Percentiles rank a stretch among this genome's conserved stretches.
phyloP scores from a whole-genome alignment of 1,140 invertebrate species.

The Neocloeon triangulifer region DNA sequence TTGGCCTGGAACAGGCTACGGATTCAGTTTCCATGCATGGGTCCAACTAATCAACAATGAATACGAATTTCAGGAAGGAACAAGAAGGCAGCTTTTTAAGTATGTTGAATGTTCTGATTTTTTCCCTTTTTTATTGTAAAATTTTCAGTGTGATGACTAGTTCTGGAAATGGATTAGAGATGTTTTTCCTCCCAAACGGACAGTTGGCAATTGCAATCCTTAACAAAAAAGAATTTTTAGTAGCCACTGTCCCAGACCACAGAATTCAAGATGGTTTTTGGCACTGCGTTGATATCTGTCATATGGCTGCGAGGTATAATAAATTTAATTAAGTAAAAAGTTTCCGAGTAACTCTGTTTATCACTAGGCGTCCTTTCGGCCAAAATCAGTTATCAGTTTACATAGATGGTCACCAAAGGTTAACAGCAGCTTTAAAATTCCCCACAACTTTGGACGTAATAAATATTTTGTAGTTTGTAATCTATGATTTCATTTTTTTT shows the following conservation, averaged over 20 bases:
- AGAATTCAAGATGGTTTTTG: conserved; percentile 28
- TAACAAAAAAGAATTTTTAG: conserved; percentile 30
- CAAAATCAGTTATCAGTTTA: conserved; percentile 33
- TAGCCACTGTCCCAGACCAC: conserved; percentile 23
- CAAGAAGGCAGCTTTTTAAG: conserved; percentile 24
- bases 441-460: no score
- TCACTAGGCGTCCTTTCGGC: conserved; percentile 26
- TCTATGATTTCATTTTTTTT: no score
- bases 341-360: conserved; percentile 3
- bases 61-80: conserved; percentile 10
- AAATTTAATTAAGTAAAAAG: conserved; percentile 1
- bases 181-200: conserved; percentile 28
- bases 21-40: conserved; percentile 34
- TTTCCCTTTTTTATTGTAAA: conserved; percentile 3
- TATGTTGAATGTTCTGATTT: conserved; percentile 10
- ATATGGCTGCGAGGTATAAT: conserved; percentile 22
- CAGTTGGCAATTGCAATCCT: conserved; percentile 28
- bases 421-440: conserved; percentile 29
- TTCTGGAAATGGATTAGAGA: conserved; percentile 30
- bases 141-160: conserved; percentile 24
- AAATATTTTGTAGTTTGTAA: no score
- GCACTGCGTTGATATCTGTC: conserved; percentile 33
- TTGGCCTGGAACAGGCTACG: conserved; percentile 29
- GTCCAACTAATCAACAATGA: conserved; percentile 22
- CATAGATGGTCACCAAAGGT: conserved; percentile 30